Evolutionary conservation across 1,140 invertebrate species (phyloP).

Genomic region (Holcopasites calliopsidis): DNA sequence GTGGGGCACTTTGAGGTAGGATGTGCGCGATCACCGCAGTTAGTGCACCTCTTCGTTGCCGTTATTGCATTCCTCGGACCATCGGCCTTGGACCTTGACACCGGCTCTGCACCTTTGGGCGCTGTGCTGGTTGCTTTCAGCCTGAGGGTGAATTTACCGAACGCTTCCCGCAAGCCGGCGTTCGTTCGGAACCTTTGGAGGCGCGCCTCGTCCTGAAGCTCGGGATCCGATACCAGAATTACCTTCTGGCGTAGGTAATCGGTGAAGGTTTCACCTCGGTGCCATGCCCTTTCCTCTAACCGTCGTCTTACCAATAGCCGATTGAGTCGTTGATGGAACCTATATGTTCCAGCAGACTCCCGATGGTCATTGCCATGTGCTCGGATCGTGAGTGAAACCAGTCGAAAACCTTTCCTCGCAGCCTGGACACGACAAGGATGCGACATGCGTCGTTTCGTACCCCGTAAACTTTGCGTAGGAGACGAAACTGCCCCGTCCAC

Average conservation of each 20-base stretch:
- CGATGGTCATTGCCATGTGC: not conserved
- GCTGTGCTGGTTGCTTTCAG: not conserved
- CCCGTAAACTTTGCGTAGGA: not conserved
- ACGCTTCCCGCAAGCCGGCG: not conserved
- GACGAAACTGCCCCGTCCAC: not conserved
- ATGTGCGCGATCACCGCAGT: not conserved
- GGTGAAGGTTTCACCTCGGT: not conserved
- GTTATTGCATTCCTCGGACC: accelerated
- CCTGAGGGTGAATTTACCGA: not conserved
- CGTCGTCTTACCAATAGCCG: not conserved
- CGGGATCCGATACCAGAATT: no score
- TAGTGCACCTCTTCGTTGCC: not conserved
- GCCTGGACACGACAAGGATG: not conserved
- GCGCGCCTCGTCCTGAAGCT: no score
- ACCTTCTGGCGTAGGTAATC: not conserved
- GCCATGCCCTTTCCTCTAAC: not conserved
- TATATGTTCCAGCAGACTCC: not conserved
- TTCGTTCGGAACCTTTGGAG: not conserved
- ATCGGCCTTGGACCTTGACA: not conserved
- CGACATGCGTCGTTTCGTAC: not conserved
- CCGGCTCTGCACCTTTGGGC: not conserved
- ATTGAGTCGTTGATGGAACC: not conserved
- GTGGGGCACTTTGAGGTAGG: not conserved
- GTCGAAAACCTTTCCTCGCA: not conserved
- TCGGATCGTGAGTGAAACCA: not conserved